Evolutionary conservation across 2,888 invertebrate species (phyloP).

Genomic region (Pheosia gnoma): DNA sequence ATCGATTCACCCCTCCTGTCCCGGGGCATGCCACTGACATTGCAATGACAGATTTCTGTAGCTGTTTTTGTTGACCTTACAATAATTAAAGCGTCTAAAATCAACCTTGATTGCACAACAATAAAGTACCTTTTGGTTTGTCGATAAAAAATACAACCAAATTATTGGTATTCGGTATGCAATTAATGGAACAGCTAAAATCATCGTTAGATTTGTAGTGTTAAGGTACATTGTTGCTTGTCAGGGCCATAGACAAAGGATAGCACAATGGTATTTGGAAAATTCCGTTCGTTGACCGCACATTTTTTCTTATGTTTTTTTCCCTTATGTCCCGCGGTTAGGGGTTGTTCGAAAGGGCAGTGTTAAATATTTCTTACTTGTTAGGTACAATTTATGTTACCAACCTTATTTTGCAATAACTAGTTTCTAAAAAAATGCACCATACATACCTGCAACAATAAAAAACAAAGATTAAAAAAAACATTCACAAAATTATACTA

Average conservation of each 20-base stretch:
- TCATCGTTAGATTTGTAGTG: constrained; percentile 9
- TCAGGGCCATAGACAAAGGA: constrained; percentile 10
- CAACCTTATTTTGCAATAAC: neutral
- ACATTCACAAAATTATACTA: neutral
- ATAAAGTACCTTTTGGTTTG: constrained; percentile 27
- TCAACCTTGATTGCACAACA: constrained; percentile 9
- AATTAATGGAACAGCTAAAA: constrained; percentile 6
- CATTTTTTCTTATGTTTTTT: constrained; percentile 36
- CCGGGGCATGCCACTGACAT: constrained; percentile 47
- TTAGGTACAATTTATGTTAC: constrained; percentile 27
- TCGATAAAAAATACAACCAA: constrained; percentile 13
- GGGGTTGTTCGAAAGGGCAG: constrained; percentile 21
- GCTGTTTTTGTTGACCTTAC: constrained; percentile 32
- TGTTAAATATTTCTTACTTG: neutral
- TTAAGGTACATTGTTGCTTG: constrained; percentile 25
- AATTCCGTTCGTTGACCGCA: constrained; percentile 45
- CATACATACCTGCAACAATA: constrained; percentile 36
- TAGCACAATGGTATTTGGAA: constrained; percentile 41
- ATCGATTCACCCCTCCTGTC: constrained; percentile 43
- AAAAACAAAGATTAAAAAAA: constrained; percentile 7
- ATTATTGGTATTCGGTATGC: constrained; percentile 18
- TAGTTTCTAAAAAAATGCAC: neutral
- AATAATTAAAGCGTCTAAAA: constrained; percentile 9
- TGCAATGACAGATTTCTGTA: constrained; percentile 52
- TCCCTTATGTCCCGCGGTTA: constrained; percentile 32